Evolutionary conservation across 1,140 invertebrate genomes (phyloP).

Genomic region (Batillaria attramentaria): DNA sequence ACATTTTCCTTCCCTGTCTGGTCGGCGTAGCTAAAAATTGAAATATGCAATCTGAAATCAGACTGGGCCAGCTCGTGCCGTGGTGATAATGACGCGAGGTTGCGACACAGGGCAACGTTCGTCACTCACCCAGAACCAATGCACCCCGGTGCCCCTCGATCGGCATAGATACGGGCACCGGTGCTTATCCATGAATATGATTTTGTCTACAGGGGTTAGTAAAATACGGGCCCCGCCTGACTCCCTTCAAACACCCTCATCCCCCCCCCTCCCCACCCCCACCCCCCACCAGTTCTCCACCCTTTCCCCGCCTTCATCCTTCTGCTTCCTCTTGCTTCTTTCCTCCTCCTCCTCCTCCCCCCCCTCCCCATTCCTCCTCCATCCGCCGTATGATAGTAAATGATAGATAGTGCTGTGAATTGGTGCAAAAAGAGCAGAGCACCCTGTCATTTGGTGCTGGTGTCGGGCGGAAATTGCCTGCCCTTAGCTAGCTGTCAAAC

Average conservation of each 20-base stretch:
- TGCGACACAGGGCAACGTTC: too few species aligned
- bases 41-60: too few species aligned
- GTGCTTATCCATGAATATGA: too few species aligned
- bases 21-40: too few species aligned
- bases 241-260: background rate
- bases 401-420: conserved; percentile 12
- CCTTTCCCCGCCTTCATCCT: background rate
- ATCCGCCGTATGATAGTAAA: background rate
- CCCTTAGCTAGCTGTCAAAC: conserved; percentile 20
- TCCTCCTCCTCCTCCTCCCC: background rate
- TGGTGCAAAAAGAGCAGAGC: conserved; percentile 22
- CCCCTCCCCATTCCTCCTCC: background rate
- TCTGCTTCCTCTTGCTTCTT: background rate
- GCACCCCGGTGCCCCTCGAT: too few species aligned
- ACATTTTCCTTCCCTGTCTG: too few species aligned
- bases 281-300: background rate
- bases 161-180: too few species aligned
- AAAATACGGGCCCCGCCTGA: background rate
- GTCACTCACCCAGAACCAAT: too few species aligned
- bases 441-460: conserved; percentile 4
- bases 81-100: too few species aligned
- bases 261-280: background rate
- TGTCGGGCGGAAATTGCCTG: conserved; percentile 27
- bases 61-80: too few species aligned
- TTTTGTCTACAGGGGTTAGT: too few species aligned